phyloP scores from a whole-genome alignment of 2,113 vertebrate species.

The Thinocorus orbignyianus region DNA sequence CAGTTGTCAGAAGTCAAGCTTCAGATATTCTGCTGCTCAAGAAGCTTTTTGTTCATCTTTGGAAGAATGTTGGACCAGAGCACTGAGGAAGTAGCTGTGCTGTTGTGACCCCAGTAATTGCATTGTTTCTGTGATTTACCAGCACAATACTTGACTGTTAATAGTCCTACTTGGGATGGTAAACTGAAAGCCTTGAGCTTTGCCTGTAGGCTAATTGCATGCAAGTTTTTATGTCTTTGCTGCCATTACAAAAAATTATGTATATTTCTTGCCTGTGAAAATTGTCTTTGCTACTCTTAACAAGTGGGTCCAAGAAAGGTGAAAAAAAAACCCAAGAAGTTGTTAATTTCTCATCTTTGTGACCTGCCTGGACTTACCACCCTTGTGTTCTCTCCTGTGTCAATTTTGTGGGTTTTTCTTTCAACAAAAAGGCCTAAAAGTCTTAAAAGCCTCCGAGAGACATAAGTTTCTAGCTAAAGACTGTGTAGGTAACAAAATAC shows the following conservation, averaged over 20 bases:
- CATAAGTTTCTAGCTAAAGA: background rate
- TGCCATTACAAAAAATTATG: background rate
- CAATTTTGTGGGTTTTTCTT: background rate
- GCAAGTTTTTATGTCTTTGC: background rate
- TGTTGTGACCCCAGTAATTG: background rate
- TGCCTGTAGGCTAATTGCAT: background rate
- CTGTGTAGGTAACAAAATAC: background rate
- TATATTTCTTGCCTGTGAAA: background rate
- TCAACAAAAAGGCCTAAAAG: background rate
- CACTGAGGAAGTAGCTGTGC: background rate
- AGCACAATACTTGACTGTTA: background rate
- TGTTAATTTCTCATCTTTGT: background rate
- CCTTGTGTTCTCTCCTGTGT: background rate
- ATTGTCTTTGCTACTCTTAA: background rate
- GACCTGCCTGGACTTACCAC: background rate
- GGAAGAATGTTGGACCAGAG: background rate
- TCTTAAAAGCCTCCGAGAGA: background rate
- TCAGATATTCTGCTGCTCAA: background rate
- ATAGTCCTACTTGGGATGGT: background rate
- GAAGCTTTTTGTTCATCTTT: background rate
- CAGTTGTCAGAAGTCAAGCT: background rate
- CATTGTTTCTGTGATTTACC: background rate
- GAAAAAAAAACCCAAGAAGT: background rate
- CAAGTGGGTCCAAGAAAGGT: background rate
- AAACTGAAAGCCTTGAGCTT: background rate